These are phyloP conservation scores for Chrysolina americana DNA, from an alignment of 2,888 invertebrate species.

Conservation along the genomic window DNA sequence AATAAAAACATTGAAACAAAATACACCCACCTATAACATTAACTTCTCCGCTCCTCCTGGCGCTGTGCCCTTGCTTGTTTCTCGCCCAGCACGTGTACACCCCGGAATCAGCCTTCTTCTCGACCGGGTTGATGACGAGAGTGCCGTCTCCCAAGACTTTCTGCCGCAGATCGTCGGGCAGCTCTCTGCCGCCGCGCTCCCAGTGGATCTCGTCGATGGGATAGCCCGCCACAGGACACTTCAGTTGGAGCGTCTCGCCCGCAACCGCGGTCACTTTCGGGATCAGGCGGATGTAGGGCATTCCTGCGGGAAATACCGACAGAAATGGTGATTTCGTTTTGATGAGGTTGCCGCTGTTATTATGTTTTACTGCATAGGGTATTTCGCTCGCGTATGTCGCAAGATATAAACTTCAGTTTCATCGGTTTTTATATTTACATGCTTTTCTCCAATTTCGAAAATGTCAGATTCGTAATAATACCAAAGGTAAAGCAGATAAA, in stretches of 20 bases:
- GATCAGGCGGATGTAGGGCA: conserved; percentile 84
- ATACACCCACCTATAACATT: conserved; percentile 81
- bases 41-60: conserved; percentile 81
- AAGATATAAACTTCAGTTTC: too few species aligned
- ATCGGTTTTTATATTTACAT: too few species aligned
- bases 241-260: conserved; percentile 80
- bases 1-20: neutral
- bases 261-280: conserved; percentile 87
- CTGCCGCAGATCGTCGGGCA: conserved; percentile 86
- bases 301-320: conserved; percentile 71
- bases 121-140: conserved; percentile 81
- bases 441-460: too few species aligned
- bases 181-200: conserved; percentile 81
- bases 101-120: conserved; percentile 82
- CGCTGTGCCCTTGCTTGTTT: conserved; percentile 84
- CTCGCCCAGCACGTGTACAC: conserved; percentile 86
- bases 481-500: too few species aligned
- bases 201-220: conserved; percentile 86
- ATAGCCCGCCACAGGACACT: conserved; percentile 88
- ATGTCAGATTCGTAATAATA: too few species aligned
- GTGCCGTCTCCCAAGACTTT: conserved; percentile 83
- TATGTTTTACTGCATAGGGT: too few species aligned
- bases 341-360: neutral
- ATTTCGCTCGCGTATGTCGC: too few species aligned
- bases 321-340: conserved; percentile 7